Base-by-base conservation (phyloP, 1,140 invertebrate species). In the Neocloeon triangulifer region DNA sequence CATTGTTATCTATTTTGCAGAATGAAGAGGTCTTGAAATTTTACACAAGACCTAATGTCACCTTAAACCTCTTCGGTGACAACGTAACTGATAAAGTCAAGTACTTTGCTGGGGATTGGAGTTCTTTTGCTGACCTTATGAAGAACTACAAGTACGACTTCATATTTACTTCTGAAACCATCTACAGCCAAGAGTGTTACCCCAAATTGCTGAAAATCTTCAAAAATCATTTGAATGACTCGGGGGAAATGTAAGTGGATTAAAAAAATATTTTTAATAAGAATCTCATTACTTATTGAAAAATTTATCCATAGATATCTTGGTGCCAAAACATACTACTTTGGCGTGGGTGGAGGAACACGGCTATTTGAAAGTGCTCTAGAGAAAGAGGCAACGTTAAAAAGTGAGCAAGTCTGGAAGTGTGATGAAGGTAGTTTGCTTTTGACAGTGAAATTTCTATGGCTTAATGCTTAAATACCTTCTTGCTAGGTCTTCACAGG, bases 131-230 rank as follows among this genome's bases (percentile, higher is more conserved):
- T 12, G 44, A 59, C 15, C 46, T 63, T 6, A 29, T 36, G 25
- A 44, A 62, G 22, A 34, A 44, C 15, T 41, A 58, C 35, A 64
- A 66, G 42, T 91, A 70, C 59, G 81, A 92, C 49, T 45, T 70
- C 15, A 89, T 91, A 43, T 55, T 91, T 2, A 81, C 79, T 5
- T 77, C 78, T 25, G 86, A 91, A 59, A 91, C 85, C 1, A 88
- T 89, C 43, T 91, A 92, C 44, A 86, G 85, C 59, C 47, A 65
- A 22, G 54, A 65, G 1, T 80, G 78, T 55, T 74, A 89, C 47
- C 41, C 50, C 14, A 88, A 85, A 47, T 45, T 91, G 1, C 56
- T 71, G 25, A 42, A 67, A 25, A 49, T 82, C 23, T 71, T 89
- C 42, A 56, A 69, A 45, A 43, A 56, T 19, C 58, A 59, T 34